Percentiles rank a stretch among this genome's conserved stretches.
Evolutionary conservation across 2,113 vertebrate species (phyloP).

Genomic region (Campylomormyrus numenius): DNA sequence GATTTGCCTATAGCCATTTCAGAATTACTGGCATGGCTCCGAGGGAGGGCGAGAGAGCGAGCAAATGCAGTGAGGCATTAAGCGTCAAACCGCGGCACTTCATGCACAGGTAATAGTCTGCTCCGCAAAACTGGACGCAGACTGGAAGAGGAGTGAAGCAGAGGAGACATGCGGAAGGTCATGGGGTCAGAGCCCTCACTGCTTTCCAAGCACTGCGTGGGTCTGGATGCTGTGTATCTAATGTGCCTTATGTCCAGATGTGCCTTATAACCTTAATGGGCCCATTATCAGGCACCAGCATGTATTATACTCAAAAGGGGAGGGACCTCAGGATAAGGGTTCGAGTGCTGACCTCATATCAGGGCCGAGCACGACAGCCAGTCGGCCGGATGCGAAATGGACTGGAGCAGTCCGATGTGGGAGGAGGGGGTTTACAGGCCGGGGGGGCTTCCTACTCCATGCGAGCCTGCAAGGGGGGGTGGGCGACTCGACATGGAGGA

Average conservation of each 20-base stretch:
- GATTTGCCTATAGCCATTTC: background rate
- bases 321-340: background rate
- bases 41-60: background rate
- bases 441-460: background rate
- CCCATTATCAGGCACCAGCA: background rate
- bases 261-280: background rate
- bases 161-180: background rate
- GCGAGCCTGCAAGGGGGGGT: conserved; percentile 19
- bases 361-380: background rate
- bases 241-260: background rate
- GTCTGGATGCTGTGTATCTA: background rate
- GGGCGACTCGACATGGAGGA: background rate
- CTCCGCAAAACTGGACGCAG: background rate
- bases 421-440: conserved; percentile 48
- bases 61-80: background rate
- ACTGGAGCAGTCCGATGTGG: conserved; percentile 37
- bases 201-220: background rate
- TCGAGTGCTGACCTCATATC: background rate
- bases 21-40: background rate
- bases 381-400: conserved; percentile 42
- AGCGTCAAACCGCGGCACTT: background rate
- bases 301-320: background rate
- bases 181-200: background rate
- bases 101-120: background rate
- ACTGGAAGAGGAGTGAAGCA: background rate